A percentile compares a stretch with the other conserved stretches of the same genome.
phyloP scores from a whole-genome alignment of 2,888 invertebrate species.

The Ditylenchus weischeri region DNA sequence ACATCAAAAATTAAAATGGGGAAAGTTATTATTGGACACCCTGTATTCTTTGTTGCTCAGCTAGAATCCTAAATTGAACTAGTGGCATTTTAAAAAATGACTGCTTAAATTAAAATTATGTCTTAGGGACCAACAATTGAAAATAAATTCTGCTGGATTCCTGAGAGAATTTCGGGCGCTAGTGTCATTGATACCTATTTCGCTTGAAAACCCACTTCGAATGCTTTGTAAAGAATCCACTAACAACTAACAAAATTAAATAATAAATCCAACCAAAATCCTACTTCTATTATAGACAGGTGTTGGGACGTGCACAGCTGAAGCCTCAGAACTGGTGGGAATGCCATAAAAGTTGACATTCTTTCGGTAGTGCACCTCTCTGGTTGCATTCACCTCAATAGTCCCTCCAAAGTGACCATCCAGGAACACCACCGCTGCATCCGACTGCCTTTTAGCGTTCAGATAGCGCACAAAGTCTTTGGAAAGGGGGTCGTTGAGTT shows the following conservation, averaged over 20 bases:
- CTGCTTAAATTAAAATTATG: no score
- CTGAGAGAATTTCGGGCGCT: no score
- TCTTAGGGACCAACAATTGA: no score
- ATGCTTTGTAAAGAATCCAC: no score
- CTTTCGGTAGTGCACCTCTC: slow-evolving; percentile 40
- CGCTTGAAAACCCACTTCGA: no score
- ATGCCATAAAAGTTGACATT: slow-evolving; percentile 57
- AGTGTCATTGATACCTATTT: no score
- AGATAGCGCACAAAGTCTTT: slow-evolving; percentile 49
- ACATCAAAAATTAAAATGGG: no score
- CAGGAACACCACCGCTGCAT: slow-evolving; percentile 28
- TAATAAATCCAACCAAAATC: slow-evolving; percentile 17
- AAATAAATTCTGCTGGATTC: no score
- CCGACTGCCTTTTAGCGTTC: slow-evolving; percentile 34
- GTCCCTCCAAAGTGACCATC: slow-evolving; percentile 35
- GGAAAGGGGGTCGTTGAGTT: slow-evolving; percentile 49
- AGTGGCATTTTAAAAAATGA: no score
- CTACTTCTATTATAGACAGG: slow-evolving; percentile 62
- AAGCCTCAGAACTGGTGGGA: slow-evolving; percentile 49
- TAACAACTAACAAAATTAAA: background rate
- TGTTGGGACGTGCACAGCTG: slow-evolving; percentile 64
- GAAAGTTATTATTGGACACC: no score
- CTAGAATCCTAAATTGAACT: no score
- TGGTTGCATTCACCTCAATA: slow-evolving; percentile 34
- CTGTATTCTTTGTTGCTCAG: no score